Base-by-base conservation (phyloP, 2,888 invertebrate species). In the Folsomia manolachei region DNA sequence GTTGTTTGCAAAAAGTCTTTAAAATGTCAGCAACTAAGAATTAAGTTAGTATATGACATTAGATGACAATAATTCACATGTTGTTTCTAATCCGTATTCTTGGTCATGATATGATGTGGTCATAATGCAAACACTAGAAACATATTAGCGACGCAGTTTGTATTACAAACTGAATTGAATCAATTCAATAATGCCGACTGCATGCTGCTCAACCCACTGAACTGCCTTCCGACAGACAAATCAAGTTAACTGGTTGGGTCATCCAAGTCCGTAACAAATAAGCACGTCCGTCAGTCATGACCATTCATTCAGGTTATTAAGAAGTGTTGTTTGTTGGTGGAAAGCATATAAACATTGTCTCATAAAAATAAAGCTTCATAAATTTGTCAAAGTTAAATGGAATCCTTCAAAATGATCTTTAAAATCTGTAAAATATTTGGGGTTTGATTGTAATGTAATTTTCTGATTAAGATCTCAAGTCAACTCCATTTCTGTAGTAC, bases 391-490 rank as follows among this genome's bases (percentile, higher is more conserved):
- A 56, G 56, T 56, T 56, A 56, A 56, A 56, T 21, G 56, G 56
- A 14, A 56, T 56, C 56, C 56, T 56, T 56, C 56, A 7, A 56
- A 14, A 14, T 56, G 19, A 56, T 56, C 65, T 39, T 66, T 66
- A 19, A 27, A 27, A 27, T 24, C 73, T 52, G 70, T 71, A 63
- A 73, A 70, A 71, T 65, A 71, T 60, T 61, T 67, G 67, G 68
- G 66, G 67, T 70, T 68, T 71, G 71, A 74, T 71, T 71, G 69
- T 65, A 68, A 73, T 63, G 69, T 71, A 74, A 74, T 74, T 74
- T 71, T 71, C 74, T 74, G 74, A 74, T 74, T 74, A 74, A 65
- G 67, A 74, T 74, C 74, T 51, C 52, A 56, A 14, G 4, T 21
- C 56, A 56, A 14, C n/a, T 56, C n/a, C n/a, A n/a, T n/a, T n/a